Base-by-base conservation (phyloP, 2,888 invertebrate species). In the Andrena marginata region DNA sequence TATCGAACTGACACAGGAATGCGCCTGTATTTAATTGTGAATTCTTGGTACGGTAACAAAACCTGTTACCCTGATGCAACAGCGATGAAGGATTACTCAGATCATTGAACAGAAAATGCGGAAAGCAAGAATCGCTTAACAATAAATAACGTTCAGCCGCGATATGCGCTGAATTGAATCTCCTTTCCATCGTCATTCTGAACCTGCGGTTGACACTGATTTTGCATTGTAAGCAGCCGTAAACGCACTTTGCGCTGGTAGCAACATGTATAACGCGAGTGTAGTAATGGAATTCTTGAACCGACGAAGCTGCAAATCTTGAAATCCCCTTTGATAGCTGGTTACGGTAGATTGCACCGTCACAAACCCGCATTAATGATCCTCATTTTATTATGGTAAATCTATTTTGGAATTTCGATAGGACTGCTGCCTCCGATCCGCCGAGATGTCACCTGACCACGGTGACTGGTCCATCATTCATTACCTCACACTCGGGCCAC, bases 391-490 rank as follows among this genome's bases (percentile, higher is more conserved):
- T 77, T 59, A 63, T 59, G 63, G 56, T 75, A 77, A 79, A 87
- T 85, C 60, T 49, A 64, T 75, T 35, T 51, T 51, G 65, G 79
- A 82, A 87, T 78, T 86, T 70, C 54, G 73, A 76, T 51, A 31
- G 70, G 59, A 81, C 69, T 65, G 59, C 49, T 10, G 63, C n/a
- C 35, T 48, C 20, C 20, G 70, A 42, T 68, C 51, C 35, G 13
- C 54, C 68, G 60, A 86, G 77, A 70, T 70, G 75, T 82, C 70
- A 59, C 69, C 62, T 42, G 71, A 16, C 8, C 20, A 67, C 54
- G 49, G 26, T 75, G 75, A 85, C 75, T 80, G 79, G 73, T 73
- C 68, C n/a, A 33, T 74, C 73, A 70, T 42, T 75, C 64, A 51
- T 82, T 82, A 82, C 73, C 69, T 54, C 62, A 65, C 16, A 49